Evolutionary conservation across 2,888 invertebrate species (phyloP).

Genomic region (Eilema caniola): DNA sequence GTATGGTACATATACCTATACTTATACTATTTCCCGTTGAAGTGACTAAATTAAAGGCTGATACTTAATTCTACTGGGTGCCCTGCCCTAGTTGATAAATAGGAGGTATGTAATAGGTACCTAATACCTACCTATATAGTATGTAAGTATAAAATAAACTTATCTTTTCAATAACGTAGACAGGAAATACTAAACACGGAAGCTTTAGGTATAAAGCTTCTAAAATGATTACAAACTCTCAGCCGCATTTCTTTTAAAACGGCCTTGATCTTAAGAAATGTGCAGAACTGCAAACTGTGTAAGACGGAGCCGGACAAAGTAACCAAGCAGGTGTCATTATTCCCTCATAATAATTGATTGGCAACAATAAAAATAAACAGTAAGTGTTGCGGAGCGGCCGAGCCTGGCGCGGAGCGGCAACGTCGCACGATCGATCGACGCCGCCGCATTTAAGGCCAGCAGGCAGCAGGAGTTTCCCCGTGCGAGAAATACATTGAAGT

Average conservation of each 20-base stretch:
- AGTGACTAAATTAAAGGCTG: background rate
- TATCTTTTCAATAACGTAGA: background rate
- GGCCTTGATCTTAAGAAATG: conserved; percentile 25
- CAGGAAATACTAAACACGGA: background rate
- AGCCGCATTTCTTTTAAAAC: background rate
- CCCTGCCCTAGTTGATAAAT: background rate
- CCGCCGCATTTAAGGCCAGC: conserved; percentile 39
- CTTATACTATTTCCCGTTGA: too few relatives aligned
- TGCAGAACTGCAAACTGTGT: conserved; percentile 29
- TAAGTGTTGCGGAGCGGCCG: conserved; percentile 46
- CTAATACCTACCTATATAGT: background rate
- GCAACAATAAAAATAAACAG: conserved; percentile 79
- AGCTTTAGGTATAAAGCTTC: too few relatives aligned
- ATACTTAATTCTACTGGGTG: background rate
- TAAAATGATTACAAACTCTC: background rate
- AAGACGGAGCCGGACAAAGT: conserved; percentile 17
- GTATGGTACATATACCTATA: too few relatives aligned
- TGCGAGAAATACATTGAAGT: conserved; percentile 39
- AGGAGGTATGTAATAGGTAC: background rate
- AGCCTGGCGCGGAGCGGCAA: conserved; percentile 73
- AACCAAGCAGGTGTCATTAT: conserved; percentile 62
- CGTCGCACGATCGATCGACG: conserved; percentile 79
- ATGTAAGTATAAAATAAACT: too few relatives aligned
- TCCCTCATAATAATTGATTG: conserved; percentile 75
- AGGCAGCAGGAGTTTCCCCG: conserved; percentile 53